Evolutionary conservation across 2,888 invertebrate genomes (phyloP).

Genomic region (Elysia crispata): DNA sequence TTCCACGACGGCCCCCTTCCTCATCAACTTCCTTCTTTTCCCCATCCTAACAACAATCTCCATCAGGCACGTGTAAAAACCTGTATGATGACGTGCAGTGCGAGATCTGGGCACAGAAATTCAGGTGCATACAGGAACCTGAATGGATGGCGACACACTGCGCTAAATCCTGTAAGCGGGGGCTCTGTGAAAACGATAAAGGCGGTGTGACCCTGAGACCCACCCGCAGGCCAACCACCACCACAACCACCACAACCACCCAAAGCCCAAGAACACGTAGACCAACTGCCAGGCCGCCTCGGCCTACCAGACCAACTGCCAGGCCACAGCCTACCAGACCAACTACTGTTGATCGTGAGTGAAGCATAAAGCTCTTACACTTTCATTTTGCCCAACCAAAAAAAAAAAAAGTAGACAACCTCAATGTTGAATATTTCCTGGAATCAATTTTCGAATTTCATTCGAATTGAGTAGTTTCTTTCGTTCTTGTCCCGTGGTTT

Average conservation of each 20-base stretch:
- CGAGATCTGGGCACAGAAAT: conserved; percentile 61
- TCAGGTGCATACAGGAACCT: conserved; percentile 56
- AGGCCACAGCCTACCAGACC: neutral
- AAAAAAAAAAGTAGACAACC: neutral
- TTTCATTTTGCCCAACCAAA: neutral
- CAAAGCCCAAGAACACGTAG: neutral
- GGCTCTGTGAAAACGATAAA: conserved; percentile 37
- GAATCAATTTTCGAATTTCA: no score
- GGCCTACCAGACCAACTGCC: no score
- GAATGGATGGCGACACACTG: conserved; percentile 63
- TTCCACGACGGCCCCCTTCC: no score
- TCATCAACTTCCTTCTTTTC: no score
- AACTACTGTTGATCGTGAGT: no score
- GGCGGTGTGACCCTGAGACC: conserved; percentile 16
- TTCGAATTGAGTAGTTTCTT: no score
- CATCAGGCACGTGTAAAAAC: conserved; percentile 61
- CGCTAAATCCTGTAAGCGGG: conserved; percentile 56
- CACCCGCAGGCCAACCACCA: neutral
- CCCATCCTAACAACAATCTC: no score
- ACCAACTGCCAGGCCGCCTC: neutral
- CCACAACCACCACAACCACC: neutral
- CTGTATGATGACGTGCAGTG: conserved; percentile 63
- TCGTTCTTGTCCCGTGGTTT: no score
- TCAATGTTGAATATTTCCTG: neutral
- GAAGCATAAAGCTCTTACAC: no score